Evolutionary conservation across 2,797 vertebrate genomes (phyloP).

Genomic region (Epinephelus coioides): DNA sequence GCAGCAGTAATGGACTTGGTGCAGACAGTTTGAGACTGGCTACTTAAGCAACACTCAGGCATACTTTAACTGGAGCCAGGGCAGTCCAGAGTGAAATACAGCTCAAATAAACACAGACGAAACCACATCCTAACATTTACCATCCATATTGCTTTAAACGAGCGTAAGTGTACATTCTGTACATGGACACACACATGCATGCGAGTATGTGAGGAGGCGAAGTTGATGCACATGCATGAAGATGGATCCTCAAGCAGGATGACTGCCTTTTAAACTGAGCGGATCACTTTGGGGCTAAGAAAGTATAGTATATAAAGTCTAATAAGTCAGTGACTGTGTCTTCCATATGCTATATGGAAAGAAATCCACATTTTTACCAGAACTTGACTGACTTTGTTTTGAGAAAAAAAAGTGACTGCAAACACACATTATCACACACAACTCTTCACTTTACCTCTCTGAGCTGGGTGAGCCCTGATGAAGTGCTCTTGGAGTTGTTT

Average conservation of each 20-base stretch:
- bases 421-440: background rate
- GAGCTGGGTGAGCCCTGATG: slow-evolving; percentile 83
- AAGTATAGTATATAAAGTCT: background rate
- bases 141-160: slow-evolving; percentile 24
- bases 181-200: slow-evolving; percentile 26
- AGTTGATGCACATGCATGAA: slow-evolving; percentile 12
- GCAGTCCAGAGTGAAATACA: slow-evolving; percentile 30
- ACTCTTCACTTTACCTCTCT: slow-evolving; percentile 80
- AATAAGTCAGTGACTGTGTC: background rate
- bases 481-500: slow-evolving; percentile 75
- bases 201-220: background rate
- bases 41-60: slow-evolving; percentile 52
- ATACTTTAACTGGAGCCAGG: slow-evolving; percentile 45
- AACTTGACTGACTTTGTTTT: background rate
- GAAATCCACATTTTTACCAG: background rate
- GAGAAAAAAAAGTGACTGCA: background rate
- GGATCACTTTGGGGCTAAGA: background rate
- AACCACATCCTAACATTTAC: slow-evolving; percentile 32
- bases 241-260: background rate
- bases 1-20: slow-evolving; percentile 53
- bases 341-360: background rate
- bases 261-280: background rate
- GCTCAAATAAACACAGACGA: slow-evolving; percentile 48
- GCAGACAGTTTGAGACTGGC: slow-evolving; percentile 50
- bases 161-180: slow-evolving; percentile 15